phyloP scores from a whole-genome alignment of 2,113 vertebrate species.

The Ammospiza caudacuta region DNA sequence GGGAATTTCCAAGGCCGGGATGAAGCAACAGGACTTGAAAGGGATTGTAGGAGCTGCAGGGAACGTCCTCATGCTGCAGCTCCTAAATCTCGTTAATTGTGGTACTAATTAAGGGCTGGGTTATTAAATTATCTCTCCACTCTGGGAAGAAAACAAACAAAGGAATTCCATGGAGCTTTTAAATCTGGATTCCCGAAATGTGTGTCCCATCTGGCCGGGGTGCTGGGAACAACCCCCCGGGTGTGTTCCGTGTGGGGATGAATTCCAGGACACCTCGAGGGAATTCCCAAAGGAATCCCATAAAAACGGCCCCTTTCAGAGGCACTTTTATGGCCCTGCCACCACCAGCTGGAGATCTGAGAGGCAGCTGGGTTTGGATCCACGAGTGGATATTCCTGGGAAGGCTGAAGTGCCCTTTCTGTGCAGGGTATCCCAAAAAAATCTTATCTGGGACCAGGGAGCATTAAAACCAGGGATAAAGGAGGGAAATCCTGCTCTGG shows the following conservation, averaged over 20 bases:
- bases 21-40: background rate
- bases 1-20: background rate
- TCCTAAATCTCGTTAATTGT: background rate
- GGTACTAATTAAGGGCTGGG: background rate
- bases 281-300: background rate
- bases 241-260: accelerated
- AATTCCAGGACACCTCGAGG: background rate
- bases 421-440: background rate
- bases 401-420: background rate
- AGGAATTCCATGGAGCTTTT: background rate
- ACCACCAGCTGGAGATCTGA: accelerated
- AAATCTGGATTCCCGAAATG: background rate
- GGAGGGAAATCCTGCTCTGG: accelerated
- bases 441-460: accelerated
- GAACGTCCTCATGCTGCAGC: accelerated
- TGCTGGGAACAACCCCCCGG: background rate
- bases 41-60: background rate
- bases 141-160: background rate
- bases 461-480: accelerated
- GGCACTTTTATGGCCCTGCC: background rate
- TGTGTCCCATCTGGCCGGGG: background rate
- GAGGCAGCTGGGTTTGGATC: background rate
- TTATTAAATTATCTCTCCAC: background rate
- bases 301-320: accelerated
- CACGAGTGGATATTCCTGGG: background rate